Evolutionary conservation across 2,888 invertebrate species (phyloP).

Genomic region (Hymenopus coronatus): DNA sequence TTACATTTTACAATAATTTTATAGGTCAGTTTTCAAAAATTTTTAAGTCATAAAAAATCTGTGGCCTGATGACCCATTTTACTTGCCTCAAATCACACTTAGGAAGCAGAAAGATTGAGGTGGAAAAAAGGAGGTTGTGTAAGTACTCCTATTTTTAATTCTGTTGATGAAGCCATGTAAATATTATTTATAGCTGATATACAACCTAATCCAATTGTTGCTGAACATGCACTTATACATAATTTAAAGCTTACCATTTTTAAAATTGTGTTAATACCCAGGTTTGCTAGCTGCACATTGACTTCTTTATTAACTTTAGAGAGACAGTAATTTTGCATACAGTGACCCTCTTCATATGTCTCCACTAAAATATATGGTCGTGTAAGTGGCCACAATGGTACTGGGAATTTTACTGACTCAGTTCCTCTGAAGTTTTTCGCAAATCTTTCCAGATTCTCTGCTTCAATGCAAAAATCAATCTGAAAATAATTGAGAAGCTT

Average conservation of each 20-base stretch:
- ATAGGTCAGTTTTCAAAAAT: too few relatives aligned
- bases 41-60: too few relatives aligned
- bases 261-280: slow-evolving; percentile 49
- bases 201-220: too few relatives aligned
- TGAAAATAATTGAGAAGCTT: slow-evolving; percentile 36
- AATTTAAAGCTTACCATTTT: slow-evolving; percentile 46
- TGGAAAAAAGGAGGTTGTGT: too few relatives aligned
- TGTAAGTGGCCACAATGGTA: slow-evolving; percentile 45
- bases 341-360: slow-evolving; percentile 49
- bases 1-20: too few relatives aligned
- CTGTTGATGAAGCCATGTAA: too few relatives aligned
- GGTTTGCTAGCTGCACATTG: slow-evolving; percentile 44
- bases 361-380: slow-evolving; percentile 49
- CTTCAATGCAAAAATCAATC: slow-evolving; percentile 50
- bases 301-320: slow-evolving; percentile 30
- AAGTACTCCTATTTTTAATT: too few relatives aligned
- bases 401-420: slow-evolving; percentile 46
- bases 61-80: too few relatives aligned
- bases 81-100: too few relatives aligned
- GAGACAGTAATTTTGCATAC: slow-evolving; percentile 43
- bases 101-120: too few relatives aligned
- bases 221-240: too few relatives aligned
- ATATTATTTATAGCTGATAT: too few relatives aligned
- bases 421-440: slow-evolving; percentile 44
- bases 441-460: slow-evolving; percentile 47